A percentile compares a stretch with the other conserved stretches of the same genome.
phyloP scores from a whole-genome alignment of 2,888 invertebrate genomes.

The Drosophila limbata region DNA sequence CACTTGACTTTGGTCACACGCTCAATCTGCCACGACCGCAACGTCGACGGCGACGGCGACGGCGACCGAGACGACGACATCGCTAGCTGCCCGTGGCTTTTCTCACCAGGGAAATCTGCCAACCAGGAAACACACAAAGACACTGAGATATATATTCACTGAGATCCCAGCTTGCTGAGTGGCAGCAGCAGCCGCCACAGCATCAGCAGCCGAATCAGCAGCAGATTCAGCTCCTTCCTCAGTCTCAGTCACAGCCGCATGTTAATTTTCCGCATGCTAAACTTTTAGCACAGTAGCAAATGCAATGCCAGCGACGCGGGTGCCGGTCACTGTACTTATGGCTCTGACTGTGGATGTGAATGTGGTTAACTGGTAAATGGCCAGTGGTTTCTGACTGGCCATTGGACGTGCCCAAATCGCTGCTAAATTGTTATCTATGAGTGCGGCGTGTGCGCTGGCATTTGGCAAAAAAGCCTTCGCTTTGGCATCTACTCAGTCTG shows the following conservation, averaged over 20 bases:
- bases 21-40: slow-evolving; percentile 64
- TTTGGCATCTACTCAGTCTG: slow-evolving; percentile 69
- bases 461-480: slow-evolving; percentile 55
- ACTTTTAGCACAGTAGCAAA: slow-evolving; percentile 79
- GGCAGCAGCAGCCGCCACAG: slow-evolving; percentile 46
- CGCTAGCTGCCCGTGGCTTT: slow-evolving; percentile 69
- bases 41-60: slow-evolving; percentile 4
- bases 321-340: slow-evolving; percentile 51
- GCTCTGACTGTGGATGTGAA: slow-evolving; percentile 14
- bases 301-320: slow-evolving; percentile 64
- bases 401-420: slow-evolving; percentile 79
- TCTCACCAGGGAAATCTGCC: slow-evolving; percentile 79
- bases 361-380: slow-evolving; percentile 39
- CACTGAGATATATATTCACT: slow-evolving; percentile 46
- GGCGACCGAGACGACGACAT: slow-evolving; percentile 33
- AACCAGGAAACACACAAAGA: slow-evolving; percentile 68
- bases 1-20: slow-evolving; percentile 81
- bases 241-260: slow-evolving; percentile 60
- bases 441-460: slow-evolving; percentile 78
- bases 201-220: slow-evolving; percentile 4
- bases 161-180: slow-evolving; percentile 59
- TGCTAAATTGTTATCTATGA: slow-evolving; percentile 81
- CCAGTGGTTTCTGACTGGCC: slow-evolving; percentile 35
- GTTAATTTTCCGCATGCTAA: slow-evolving; percentile 82
- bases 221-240: slow-evolving; percentile 10